These are phyloP conservation scores for Bradypodion ventrale DNA, from an alignment of 2,797 vertebrate species.

Conservation along the genomic window DNA sequence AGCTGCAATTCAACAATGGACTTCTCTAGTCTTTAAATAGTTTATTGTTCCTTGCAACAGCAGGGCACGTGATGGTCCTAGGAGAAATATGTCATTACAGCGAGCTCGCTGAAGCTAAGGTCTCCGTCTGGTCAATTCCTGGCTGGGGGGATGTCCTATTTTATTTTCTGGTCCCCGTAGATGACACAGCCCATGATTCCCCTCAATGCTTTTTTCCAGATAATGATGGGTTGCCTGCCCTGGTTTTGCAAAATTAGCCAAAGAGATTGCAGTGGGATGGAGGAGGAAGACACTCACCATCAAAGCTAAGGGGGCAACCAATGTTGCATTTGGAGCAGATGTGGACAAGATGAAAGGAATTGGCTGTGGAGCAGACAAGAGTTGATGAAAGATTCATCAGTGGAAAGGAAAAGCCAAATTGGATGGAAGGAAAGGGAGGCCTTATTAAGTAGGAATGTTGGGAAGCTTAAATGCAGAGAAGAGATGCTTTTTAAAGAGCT, in stretches of 20 bases:
- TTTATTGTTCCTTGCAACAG: too few species aligned
- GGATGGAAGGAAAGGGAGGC: neutral
- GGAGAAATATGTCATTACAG: too few species aligned
- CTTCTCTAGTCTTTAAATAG: too few species aligned
- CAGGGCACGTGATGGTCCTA: too few species aligned
- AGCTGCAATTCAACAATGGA: too few species aligned
- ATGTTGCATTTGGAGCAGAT: neutral
- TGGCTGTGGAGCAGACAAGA: neutral
- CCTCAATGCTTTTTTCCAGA: too few species aligned
- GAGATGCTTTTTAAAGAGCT: neutral
- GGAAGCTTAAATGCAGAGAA: conserved; percentile 16
- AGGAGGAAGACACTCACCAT: neutral
- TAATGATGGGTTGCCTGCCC: neutral
- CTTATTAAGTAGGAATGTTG: conserved; percentile 4
- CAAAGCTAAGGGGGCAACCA: neutral
- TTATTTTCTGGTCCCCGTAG: too few species aligned
- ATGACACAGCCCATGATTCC: too few species aligned
- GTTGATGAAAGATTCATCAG: neutral
- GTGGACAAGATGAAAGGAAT: conserved; percentile 21
- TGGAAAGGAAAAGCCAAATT: neutral
- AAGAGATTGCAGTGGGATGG: neutral
- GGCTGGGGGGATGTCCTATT: too few species aligned
- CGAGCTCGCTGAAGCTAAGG: too few species aligned
- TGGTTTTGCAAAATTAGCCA: neutral
- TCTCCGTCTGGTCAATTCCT: too few species aligned